Evolutionary conservation across 2,113 vertebrate genomes (phyloP).

Genomic region (Microtus richardsoni): DNA sequence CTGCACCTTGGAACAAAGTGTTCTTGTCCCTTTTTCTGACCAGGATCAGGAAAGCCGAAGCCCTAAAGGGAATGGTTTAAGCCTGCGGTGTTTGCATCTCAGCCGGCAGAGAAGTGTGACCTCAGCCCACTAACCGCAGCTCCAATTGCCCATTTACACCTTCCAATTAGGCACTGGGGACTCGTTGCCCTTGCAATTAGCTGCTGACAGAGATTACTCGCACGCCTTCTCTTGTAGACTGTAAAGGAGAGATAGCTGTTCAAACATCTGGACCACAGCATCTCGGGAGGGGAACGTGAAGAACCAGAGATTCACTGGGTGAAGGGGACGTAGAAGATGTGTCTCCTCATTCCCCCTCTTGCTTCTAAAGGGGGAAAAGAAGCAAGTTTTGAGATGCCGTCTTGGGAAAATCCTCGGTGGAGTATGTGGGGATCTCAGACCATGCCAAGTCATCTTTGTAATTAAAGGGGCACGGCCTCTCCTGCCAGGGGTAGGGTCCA

Average conservation of each 20-base stretch:
- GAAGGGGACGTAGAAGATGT: background rate
- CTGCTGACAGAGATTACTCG: conserved; percentile 32
- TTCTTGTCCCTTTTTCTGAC: conserved; percentile 37
- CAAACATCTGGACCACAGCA: conserved; percentile 27
- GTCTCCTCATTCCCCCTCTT: background rate
- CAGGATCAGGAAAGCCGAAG: conserved; percentile 47
- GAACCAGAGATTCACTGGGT: background rate
- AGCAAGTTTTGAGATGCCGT: background rate
- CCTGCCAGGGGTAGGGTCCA: background rate
- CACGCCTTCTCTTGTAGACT: background rate
- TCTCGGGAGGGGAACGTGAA: conserved; percentile 31
- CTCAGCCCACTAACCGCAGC: conserved; percentile 53
- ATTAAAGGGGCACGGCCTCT: background rate
- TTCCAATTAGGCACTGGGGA: conserved; percentile 24
- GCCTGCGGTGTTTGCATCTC: background rate
- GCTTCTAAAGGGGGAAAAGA: background rate
- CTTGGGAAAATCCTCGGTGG: background rate
- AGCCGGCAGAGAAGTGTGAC: conserved; percentile 38
- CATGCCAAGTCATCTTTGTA: accelerated
- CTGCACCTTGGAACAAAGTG: conserved; percentile 49
- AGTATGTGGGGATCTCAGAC: background rate
- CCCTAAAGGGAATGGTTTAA: conserved; percentile 28
- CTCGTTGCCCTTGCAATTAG: conserved; percentile 20
- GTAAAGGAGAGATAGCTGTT: background rate
- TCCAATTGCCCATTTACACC: conserved; percentile 52